Conservation (phyloP, 2,113 vertebrate genomes). For the Australoheros scitulus region DNA sequence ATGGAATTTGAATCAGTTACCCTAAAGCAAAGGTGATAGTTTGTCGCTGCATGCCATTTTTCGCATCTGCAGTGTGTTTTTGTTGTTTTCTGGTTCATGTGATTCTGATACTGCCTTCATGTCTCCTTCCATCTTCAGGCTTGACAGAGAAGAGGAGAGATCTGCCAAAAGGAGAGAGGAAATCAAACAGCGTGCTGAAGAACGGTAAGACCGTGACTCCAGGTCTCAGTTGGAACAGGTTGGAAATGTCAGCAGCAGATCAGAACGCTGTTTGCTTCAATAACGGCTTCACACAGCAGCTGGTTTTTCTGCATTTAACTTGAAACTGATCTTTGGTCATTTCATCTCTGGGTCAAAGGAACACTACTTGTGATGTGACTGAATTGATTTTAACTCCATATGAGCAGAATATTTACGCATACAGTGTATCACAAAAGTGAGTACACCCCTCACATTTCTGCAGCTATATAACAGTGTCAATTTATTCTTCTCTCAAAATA, state of each 20-base stretch:
- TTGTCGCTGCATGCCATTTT: background rate
- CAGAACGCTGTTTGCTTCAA: background rate
- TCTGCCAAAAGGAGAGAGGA: slow-evolving; percentile 72
- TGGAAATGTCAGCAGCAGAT: background rate
- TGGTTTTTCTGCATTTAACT: background rate
- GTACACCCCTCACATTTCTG: too few relatives aligned
- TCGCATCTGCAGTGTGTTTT: background rate
- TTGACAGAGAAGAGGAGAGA: slow-evolving; percentile 75
- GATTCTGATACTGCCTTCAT: slow-evolving; percentile 4
- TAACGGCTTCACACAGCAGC: background rate
- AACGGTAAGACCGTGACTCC: slow-evolving; percentile 69
- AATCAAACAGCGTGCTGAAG: slow-evolving; percentile 70
- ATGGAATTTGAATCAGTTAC: background rate
- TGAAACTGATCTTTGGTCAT: background rate
- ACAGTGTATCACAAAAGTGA: too few relatives aligned
- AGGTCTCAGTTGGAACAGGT: background rate
- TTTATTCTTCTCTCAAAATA: too few relatives aligned
- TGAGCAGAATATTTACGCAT: background rate
- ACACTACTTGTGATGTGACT: background rate
- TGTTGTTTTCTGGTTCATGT: background rate
- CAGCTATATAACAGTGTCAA: too few relatives aligned
- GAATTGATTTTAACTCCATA: background rate
- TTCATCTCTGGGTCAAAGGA: background rate
- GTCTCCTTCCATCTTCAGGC: slow-evolving; percentile 44
- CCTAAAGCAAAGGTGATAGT: background rate